Percentiles rank a stretch among this genome's conserved stretches.
Evolutionary conservation across 2,888 invertebrate genomes (phyloP).

Genomic region (Alcis repandata): DNA sequence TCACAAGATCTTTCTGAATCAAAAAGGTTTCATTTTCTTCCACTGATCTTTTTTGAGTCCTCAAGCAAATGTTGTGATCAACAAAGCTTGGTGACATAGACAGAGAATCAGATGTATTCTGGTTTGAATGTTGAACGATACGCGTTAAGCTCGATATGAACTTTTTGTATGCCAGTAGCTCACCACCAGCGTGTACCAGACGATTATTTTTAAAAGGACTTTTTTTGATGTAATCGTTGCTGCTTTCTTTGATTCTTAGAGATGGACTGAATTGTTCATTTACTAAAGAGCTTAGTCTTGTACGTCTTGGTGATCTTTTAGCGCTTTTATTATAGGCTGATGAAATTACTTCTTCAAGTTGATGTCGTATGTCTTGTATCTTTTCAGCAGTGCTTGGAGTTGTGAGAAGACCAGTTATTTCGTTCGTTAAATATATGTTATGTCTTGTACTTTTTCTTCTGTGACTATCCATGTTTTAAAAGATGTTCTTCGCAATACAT

Average conservation of each 20-base stretch:
- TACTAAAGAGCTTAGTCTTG: neutral
- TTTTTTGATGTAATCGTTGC: neutral
- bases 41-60: slow-evolving; percentile 15
- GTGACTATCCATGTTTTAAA: slow-evolving; percentile 36
- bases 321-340: neutral
- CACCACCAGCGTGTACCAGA: slow-evolving; percentile 2
- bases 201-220: slow-evolving; percentile 1
- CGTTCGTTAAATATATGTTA: neutral
- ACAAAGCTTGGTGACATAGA: neutral
- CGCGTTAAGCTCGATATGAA: slow-evolving; percentile 13
- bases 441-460: slow-evolving; percentile 16
- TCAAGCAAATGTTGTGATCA: neutral
- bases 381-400: slow-evolving; percentile 6
- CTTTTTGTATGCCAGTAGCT: slow-evolving; percentile 10
- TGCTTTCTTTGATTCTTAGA: slow-evolving; percentile 6
- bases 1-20: slow-evolving; percentile 1
- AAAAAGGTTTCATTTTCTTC: slow-evolving; percentile 4
- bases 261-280: neutral
- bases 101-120: neutral
- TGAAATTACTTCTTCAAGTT: slow-evolving; percentile 7
- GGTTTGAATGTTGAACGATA: slow-evolving; percentile 11
- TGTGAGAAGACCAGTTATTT: neutral
- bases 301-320: neutral
- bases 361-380: slow-evolving; percentile 13
- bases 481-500: slow-evolving; percentile 17